These are phyloP conservation scores for Mellivora capensis DNA, from an alignment of 2,113 vertebrate species.

Conservation along the genomic window DNA sequence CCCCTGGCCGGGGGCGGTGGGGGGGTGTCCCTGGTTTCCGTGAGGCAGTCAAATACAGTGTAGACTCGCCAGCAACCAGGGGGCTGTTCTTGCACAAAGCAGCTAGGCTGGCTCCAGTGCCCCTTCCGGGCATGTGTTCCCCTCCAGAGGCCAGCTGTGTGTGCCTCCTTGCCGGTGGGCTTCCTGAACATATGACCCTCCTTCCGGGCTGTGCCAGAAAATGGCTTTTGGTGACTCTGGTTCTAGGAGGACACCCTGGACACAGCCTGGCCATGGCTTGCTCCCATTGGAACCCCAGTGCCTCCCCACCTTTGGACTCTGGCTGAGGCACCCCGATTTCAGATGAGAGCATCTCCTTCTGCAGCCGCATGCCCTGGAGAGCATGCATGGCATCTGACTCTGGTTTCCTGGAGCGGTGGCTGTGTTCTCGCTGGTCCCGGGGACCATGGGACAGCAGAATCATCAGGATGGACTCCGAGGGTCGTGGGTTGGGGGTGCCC, in stretches of 20 bases:
- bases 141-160: accelerated
- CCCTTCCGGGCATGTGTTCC: accelerated
- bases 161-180: accelerated
- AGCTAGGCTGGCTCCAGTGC: too few relatives aligned
- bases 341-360: not conserved
- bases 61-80: not conserved
- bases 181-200: accelerated
- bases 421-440: slow-evolving; percentile 90
- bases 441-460: slow-evolving; percentile 76
- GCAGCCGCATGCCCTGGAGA: slow-evolving; percentile 29
- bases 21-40: accelerated
- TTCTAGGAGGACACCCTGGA: not conserved
- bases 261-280: not conserved
- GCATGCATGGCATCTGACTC: slow-evolving; percentile 84
- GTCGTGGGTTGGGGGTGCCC: slow-evolving; percentile 41
- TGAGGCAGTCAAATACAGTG: accelerated
- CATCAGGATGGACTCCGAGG: slow-evolving; percentile 52
- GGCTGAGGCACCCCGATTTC: not conserved
- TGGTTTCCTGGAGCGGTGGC: slow-evolving; percentile 89
- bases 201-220: not conserved
- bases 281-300: not conserved
- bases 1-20: too few relatives aligned
- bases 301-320: slow-evolving; percentile 15
- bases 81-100: not conserved
- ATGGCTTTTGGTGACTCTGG: not conserved